A percentile compares a stretch with the other conserved stretches of the same genome.
These are phyloP conservation scores for Drosophila trapezifrons DNA, from an alignment of 1,140 invertebrate species.

Conservation along the genomic window DNA sequence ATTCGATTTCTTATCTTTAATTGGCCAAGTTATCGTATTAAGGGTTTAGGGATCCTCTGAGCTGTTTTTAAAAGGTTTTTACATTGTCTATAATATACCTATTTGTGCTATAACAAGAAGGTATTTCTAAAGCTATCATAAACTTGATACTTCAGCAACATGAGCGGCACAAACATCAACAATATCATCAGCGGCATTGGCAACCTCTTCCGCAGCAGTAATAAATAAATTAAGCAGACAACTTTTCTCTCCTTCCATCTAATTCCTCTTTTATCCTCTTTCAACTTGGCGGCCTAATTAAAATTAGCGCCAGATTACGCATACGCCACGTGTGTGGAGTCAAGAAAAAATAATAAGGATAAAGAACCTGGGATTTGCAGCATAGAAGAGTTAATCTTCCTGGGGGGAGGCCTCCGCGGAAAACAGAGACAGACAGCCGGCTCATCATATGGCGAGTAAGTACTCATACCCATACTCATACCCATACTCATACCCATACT, in stretches of 20 bases:
- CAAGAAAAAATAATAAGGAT: conserved; percentile 11
- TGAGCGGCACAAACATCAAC: conserved; percentile 15
- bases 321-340: conserved; percentile 64
- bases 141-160: no score
- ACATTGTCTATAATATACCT: not conserved
- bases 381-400: not conserved
- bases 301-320: conserved; percentile 56
- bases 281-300: conserved; percentile 49
- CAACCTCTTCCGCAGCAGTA: conserved; percentile 1
- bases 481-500: not conserved
- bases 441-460: conserved; percentile 13
- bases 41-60: not conserved
- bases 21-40: not conserved
- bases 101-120: no score
- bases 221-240: conserved; percentile 33
- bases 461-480: not conserved
- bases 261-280: conserved; percentile 3
- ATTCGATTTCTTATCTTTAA: not conserved
- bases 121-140: not conserved
- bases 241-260: not conserved
- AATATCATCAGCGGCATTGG: conserved; percentile 15
- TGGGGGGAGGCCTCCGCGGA: not conserved
- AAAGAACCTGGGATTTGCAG: conserved; percentile 1
- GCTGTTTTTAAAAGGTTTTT: not conserved
- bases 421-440: not conserved